Percentiles rank a stretch among this genome's conserved stretches.
Evolutionary conservation across 2,888 invertebrate species (phyloP).

Genomic region (Melolontha melolontha): DNA sequence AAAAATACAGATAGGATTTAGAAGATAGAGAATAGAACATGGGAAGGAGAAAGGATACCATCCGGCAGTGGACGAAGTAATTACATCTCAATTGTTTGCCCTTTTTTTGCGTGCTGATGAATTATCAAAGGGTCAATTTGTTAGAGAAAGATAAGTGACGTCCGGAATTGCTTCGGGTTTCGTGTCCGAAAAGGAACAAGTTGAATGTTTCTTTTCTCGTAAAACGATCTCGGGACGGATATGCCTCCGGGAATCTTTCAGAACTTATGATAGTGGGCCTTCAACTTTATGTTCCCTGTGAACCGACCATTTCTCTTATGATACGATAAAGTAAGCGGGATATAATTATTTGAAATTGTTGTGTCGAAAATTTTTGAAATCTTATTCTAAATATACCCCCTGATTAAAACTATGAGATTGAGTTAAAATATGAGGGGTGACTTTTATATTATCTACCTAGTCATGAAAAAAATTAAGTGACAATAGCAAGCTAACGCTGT

Average conservation of each 20-base stretch:
- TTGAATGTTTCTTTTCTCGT: slow-evolving; percentile 13
- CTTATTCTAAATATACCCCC: no score
- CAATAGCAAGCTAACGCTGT: no score
- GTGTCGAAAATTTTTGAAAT: no score
- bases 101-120: slow-evolving; percentile 36
- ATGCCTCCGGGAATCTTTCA: slow-evolving; percentile 16
- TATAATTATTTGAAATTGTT: no score
- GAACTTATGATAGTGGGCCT: slow-evolving; percentile 6
- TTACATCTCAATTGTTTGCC: slow-evolving; percentile 35
- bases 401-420: no score
- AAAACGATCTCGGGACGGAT: slow-evolving; percentile 9
- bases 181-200: slow-evolving; percentile 20
- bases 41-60: no score
- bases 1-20: slow-evolving; percentile 22
- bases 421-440: no score
- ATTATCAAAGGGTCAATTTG: slow-evolving; percentile 39
- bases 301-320: no score
- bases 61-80: slow-evolving; percentile 8
- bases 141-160: slow-evolving; percentile 22
- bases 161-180: slow-evolving; percentile 16
- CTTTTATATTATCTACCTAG: no score
- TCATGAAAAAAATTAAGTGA: no score
- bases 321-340: no score
- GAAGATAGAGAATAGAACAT: slow-evolving; percentile 4
- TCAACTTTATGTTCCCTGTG: slow-evolving; percentile 6